A percentile compares a stretch with the other conserved stretches of the same genome.
Evolutionary conservation across 2,888 invertebrate genomes (phyloP).

Genomic region (Drosophila stalkeri): DNA sequence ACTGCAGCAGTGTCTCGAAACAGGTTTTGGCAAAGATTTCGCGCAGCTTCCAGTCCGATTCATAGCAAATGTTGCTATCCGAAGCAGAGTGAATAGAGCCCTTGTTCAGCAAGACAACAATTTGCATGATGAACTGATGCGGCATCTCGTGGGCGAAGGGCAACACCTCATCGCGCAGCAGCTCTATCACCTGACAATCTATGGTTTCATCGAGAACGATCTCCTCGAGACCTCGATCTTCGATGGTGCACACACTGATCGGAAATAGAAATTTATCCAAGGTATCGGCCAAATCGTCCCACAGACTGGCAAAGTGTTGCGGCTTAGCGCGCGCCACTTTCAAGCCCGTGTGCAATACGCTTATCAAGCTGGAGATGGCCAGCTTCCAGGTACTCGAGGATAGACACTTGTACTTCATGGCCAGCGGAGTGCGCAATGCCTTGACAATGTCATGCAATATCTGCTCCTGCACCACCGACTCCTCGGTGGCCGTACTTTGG

Average conservation of each 20-base stretch:
- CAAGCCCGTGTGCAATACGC: conserved; percentile 92
- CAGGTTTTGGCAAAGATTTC: conserved; percentile 99
- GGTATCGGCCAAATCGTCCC: conserved; percentile 94
- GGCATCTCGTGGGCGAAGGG: conserved; percentile 92
- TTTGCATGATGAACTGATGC: conserved; percentile 92
- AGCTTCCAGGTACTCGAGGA: conserved; percentile 93
- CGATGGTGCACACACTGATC: conserved; percentile 87
- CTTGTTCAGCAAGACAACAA: conserved; percentile 93
- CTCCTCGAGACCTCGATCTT: conserved; percentile 87
- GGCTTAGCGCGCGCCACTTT: conserved; percentile 93
- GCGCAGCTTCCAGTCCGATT: conserved; percentile 92
- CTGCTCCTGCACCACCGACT: conserved; percentile 89
- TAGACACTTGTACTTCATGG: conserved; percentile 92
- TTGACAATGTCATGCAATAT: conserved; percentile 89
- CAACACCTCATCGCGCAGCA: conserved; percentile 92
- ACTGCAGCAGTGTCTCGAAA: conserved; percentile 97
- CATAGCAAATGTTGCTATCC: conserved; percentile 88
- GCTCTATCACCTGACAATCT: conserved; percentile 92
- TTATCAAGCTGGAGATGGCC: conserved; percentile 90
- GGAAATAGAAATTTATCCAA: conserved; percentile 97
- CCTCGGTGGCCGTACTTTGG: conserved; percentile 89
- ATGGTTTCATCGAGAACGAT: conserved; percentile 90
- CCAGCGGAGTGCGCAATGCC: conserved; percentile 90
- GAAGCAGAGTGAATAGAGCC: conserved; percentile 93
- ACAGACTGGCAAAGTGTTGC: conserved; percentile 91